phyloP scores from a whole-genome alignment of 2,888 invertebrate species.

The Drosophila anomelani region DNA sequence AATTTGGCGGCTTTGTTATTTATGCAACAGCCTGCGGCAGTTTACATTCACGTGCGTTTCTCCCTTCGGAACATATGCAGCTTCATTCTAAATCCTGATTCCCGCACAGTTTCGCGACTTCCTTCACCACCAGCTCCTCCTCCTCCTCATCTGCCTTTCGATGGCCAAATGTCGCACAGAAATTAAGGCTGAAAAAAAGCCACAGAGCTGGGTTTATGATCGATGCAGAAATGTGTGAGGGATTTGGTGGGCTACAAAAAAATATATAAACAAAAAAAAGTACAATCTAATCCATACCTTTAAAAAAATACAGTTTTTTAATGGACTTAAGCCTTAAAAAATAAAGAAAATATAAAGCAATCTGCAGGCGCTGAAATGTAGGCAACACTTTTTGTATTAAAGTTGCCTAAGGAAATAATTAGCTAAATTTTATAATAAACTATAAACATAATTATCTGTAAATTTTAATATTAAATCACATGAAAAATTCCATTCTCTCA shows the following conservation, averaged over 20 bases:
- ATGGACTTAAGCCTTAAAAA: background rate
- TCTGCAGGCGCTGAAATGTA: background rate
- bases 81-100: constrained; percentile 19
- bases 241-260: background rate
- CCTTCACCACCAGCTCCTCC: background rate
- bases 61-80: constrained; percentile 23
- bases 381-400: constrained; percentile 1
- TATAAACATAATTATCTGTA: background rate
- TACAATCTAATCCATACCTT: background rate
- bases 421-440: too few relatives aligned
- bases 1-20: constrained; percentile 65
- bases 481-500: background rate
- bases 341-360: too few relatives aligned
- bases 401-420: background rate
- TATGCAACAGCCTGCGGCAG: constrained; percentile 59
- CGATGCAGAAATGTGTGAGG: background rate
- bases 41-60: constrained; percentile 43
- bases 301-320: background rate
- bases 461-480: background rate
- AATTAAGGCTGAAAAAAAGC: constrained; percentile 29
- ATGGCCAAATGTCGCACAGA: constrained; percentile 10
- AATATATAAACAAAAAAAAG: background rate
- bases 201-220: background rate
- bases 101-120: background rate
- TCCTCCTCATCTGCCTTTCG: background rate